A percentile compares a stretch with the other conserved stretches of the same genome.
Evolutionary conservation across 2,888 invertebrate genomes (phyloP).

Genomic region (Abscondita cerata): DNA sequence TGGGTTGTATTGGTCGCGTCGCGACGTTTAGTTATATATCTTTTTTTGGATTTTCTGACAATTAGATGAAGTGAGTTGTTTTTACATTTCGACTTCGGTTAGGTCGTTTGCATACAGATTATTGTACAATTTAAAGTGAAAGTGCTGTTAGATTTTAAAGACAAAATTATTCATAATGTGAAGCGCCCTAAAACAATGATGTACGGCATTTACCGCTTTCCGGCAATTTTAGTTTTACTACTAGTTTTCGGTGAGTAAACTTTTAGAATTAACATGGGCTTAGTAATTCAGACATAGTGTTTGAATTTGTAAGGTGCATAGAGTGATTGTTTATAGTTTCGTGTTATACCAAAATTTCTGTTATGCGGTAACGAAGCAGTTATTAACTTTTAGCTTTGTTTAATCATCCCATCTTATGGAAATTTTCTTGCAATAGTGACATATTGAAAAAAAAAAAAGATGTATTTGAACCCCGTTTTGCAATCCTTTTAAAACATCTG

Average conservation of each 20-base stretch:
- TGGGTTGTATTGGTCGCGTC: background rate
- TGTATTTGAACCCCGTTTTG: too few relatives aligned
- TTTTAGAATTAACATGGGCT: slow-evolving; percentile 5
- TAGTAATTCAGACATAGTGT: slow-evolving; percentile 11
- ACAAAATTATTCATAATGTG: slow-evolving; percentile 13
- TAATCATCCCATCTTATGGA: too few relatives aligned
- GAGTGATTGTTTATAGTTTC: slow-evolving; percentile 13
- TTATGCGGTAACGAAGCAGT: too few relatives aligned
- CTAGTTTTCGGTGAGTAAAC: slow-evolving; percentile 22
- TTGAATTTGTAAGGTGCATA: background rate
- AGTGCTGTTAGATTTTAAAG: background rate
- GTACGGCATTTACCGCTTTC: slow-evolving; percentile 15
- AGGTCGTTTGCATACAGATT: background rate
- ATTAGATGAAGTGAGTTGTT: background rate
- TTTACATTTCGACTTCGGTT: background rate
- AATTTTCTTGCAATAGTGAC: too few relatives aligned
- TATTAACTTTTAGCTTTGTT: too few relatives aligned
- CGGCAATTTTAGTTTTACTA: slow-evolving; percentile 13
- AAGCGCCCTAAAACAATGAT: slow-evolving; percentile 15
- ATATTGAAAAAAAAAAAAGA: background rate
- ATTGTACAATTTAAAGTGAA: background rate
- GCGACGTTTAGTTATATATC: background rate
- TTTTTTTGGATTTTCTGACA: background rate
- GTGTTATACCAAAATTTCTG: too few relatives aligned
- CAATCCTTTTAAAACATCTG: too few relatives aligned